Base-by-base conservation (phyloP, 2,113 vertebrate species). In the Caretta caretta region DNA sequence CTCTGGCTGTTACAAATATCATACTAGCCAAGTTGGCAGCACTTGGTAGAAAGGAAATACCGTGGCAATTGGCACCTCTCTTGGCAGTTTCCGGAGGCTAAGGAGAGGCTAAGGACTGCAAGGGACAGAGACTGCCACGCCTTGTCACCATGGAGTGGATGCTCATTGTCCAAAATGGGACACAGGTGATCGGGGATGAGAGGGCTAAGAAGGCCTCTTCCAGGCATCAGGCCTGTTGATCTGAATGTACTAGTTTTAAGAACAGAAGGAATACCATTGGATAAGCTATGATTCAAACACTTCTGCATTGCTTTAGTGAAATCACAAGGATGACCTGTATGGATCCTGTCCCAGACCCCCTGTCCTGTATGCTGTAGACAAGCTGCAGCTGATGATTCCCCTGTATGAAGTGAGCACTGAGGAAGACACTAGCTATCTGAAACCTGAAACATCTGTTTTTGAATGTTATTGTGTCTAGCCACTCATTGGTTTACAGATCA, bases 11-110 rank as follows among this genome's bases (percentile, higher is more conserved):
- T 35, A 90, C 85, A 25, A 8, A 29, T 0, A 1, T 4, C 89
- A 48, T 0, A 1, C 72, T 20, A 7, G 94, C 96, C 96, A 90
- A 95, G 87, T 92, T 97, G 96, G 95, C 94, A 91, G 91, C 0
- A 0, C 84, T 29, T 13, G 84, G 87, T 91, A 95, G 96, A 49
- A 80, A 92, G 96, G 93, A 92, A 96, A 92, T 87, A 87, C 89
- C 93, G 87, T 49, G 35, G 31, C 79, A 46, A 2, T 1, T 84
- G 89, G 95, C 97, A 91, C 80, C 87, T 91, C 85, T 85, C 80
- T 83, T 92, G 95, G 89, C 89, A 80, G 85, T 1, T 5, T 62
- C 31, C 1, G 38, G 4, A 42, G 38, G 38, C 38, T 42, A 46
- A 38, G 1, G 38, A 78, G 79, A 79, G 53, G 59, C 87, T 76